Conservation (phyloP, 2,797 vertebrate species). For the Hafferia zeledoni region DNA sequence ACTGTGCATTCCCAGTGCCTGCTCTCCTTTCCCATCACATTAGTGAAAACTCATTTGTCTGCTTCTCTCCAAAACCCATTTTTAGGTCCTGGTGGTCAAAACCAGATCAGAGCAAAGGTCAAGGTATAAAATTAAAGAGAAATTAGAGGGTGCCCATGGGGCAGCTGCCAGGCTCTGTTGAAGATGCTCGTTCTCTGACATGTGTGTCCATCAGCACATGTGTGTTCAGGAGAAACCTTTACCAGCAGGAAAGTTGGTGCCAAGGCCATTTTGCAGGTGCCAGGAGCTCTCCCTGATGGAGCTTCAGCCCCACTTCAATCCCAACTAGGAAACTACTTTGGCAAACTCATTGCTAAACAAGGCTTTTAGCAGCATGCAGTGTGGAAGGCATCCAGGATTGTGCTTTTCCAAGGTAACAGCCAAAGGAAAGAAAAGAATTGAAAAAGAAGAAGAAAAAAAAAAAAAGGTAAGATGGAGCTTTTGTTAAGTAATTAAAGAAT, state of each 20-base stretch:
- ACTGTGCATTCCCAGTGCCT: not conserved
- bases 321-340: not conserved
- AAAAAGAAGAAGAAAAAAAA: not conserved
- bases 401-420: conserved; percentile 36
- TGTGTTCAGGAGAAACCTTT: not conserved
- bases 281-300: fast-evolving
- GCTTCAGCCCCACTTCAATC: not conserved
- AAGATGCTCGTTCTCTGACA: not conserved
- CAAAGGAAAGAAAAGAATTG: not conserved
- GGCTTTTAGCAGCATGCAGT: not conserved
- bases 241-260: not conserved
- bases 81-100: not conserved
- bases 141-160: fast-evolving
- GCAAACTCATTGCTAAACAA: not conserved
- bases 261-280: fast-evolving
- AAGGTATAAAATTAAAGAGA: fast-evolving
- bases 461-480: not conserved
- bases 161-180: not conserved
- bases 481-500: conserved; percentile 65
- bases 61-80: not conserved
- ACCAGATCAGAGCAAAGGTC: fast-evolving
- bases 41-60: not conserved
- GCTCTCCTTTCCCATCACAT: not conserved
- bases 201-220: fast-evolving
- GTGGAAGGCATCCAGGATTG: conserved; percentile 22